Base-by-base conservation (phyloP, 2,888 invertebrate genomes). In the Lasioglossum vierecki region DNA sequence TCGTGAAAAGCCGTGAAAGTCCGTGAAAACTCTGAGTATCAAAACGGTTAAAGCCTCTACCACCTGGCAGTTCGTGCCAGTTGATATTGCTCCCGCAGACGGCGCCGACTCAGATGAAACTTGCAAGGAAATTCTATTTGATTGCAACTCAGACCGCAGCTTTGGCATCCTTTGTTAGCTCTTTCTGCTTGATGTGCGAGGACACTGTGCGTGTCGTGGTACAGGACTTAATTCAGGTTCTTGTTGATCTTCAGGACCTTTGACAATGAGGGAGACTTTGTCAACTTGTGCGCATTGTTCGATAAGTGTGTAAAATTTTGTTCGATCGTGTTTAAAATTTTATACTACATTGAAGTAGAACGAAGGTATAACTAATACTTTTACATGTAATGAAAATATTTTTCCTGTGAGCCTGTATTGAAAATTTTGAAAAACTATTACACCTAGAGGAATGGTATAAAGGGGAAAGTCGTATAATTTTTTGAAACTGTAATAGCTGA, bases 101-200 rank as follows among this genome's bases (percentile, higher is more conserved):
- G 60, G 72, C 53, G 30, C 68, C 73, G 78, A 74, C 71, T 79
- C 70, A 63, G 72, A 66, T 71, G 84, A 66, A 82, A 89, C 86
- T 88, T 85, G 83, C 83, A 88, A 88, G 86, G 88, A 88, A 89
- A 89, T 89, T 89, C 89, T 83, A 86, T 86, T 83, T 83, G 85
- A 63, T 80, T 57, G 77, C 78, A 79, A 80, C 83, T 74, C 44
- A 26, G 46, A 79, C 75, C 75, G 68, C 84, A 76, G n/a, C 78
- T 60, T 30, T 68, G 60, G 30, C 41, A 39, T 83, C 77, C 83
- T 80, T 79, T 79, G 80, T 57, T 76, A 49, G 73, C 71, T 71
- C 80, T 49, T 72, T 80, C 84, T 72, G 71, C 66, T 76, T 68
- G 77, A 78, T 71, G 71, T 22, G 49, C 74, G 57, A 76, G 74